A percentile compares a stretch with the other conserved stretches of the same genome.
These are phyloP conservation scores for Doryteuthis pealeii DNA, from an alignment of 1,140 invertebrate species.

Conservation along the genomic window DNA sequence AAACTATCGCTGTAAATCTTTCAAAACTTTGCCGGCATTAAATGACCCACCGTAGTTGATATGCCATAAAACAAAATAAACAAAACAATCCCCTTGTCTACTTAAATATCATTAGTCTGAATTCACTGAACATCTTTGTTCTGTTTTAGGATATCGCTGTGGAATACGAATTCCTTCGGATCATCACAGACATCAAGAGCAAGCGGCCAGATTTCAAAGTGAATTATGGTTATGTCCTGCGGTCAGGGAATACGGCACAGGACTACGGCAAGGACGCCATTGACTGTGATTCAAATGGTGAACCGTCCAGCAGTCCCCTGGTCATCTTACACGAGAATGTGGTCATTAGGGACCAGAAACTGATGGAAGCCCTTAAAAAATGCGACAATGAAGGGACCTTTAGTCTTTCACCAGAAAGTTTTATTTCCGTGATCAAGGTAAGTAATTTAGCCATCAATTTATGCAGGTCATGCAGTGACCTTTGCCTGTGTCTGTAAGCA, in stretches of 20 bases:
- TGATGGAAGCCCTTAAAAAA: constrained; percentile 50
- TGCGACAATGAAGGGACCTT: constrained; percentile 44
- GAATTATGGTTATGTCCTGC: constrained; percentile 47
- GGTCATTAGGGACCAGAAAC: constrained; percentile 51
- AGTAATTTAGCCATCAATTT: background rate
- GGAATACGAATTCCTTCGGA: constrained; percentile 55
- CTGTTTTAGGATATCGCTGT: constrained; percentile 56
- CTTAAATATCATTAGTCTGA: no score
- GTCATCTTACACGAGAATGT: constrained; percentile 54
- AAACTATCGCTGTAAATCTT: no score
- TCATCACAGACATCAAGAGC: constrained; percentile 49
- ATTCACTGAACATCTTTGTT: no score
- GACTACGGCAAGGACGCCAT: constrained; percentile 53
- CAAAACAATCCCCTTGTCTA: no score
- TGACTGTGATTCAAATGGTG: constrained; percentile 37
- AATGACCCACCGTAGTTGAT: no score
- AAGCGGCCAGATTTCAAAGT: constrained; percentile 48
- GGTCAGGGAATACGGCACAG: constrained; percentile 54
- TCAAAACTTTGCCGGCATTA: no score
- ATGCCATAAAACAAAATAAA: no score
- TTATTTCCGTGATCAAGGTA: constrained; percentile 52
- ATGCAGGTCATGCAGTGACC: no score
- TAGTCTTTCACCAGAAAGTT: constrained; percentile 48
- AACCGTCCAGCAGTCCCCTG: constrained; percentile 39
- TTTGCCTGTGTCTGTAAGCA: no score